Evolutionary conservation across 2,888 invertebrate genomes (phyloP).

Genomic region (Eugnorisma glareosa): DNA sequence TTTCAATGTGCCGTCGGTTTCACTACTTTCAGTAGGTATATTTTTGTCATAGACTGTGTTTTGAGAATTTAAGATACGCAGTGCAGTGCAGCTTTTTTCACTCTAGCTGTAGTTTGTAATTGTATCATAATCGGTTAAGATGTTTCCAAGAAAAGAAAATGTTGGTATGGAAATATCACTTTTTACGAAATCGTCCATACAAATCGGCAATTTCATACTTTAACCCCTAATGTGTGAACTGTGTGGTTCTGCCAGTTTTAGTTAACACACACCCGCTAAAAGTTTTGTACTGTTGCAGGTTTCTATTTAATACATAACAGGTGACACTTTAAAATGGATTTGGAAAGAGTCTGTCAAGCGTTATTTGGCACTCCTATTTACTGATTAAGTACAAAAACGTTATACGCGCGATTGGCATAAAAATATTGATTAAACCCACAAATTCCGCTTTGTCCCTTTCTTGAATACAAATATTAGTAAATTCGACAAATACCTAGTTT

Average conservation of each 20-base stretch:
- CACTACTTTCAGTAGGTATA: too few relatives aligned
- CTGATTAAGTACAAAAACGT: conserved; percentile 33
- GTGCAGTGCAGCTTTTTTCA: too few relatives aligned
- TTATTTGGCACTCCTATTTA: conserved; percentile 59
- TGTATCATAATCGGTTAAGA: too few relatives aligned
- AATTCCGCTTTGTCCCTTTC: conserved; percentile 16
- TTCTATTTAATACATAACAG: conserved; percentile 39
- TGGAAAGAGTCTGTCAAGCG: conserved; percentile 56
- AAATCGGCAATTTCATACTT: too few relatives aligned
- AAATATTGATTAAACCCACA: conserved; percentile 26
- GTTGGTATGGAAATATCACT: too few relatives aligned
- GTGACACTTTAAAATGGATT: conserved; percentile 9
- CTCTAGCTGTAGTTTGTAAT: too few relatives aligned
- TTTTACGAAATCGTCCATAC: too few relatives aligned
- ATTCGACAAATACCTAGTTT: conserved; percentile 43
- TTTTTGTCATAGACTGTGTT: too few relatives aligned
- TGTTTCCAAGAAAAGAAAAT: too few relatives aligned
- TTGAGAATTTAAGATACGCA: too few relatives aligned
- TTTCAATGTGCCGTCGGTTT: too few relatives aligned
- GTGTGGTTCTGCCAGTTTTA: conserved; percentile 6
- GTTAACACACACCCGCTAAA: conserved; percentile 27
- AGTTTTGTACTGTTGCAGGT: conserved; percentile 57
- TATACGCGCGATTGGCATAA: conserved; percentile 23
- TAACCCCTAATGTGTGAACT: not conserved
- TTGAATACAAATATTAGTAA: conserved; percentile 52